Evolutionary conservation across 1,140 invertebrate species (phyloP).

Genomic region (Penaeus indicus): DNA sequence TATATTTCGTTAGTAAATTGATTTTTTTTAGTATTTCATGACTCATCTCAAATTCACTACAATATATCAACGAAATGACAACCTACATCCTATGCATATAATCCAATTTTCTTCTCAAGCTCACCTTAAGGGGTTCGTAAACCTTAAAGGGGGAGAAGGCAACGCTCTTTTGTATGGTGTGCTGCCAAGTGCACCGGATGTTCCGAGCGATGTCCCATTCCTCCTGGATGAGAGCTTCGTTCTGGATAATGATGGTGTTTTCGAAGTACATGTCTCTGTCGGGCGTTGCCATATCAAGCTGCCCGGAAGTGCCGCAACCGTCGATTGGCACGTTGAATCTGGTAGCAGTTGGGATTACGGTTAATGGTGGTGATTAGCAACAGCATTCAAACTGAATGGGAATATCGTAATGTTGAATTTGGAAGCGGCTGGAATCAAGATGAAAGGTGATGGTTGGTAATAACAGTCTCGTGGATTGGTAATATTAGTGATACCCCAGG

Average conservation of each 20-base stretch:
- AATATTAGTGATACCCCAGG: no score
- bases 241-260: constrained; percentile 69
- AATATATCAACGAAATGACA: not conserved
- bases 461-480: no score
- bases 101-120: not conserved
- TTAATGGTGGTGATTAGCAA: no score
- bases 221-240: constrained; percentile 68
- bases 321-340: constrained; percentile 58
- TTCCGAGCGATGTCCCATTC: constrained; percentile 68
- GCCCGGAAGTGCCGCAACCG: constrained; percentile 63
- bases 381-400: no score
- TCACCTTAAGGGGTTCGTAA: constrained; percentile 49
- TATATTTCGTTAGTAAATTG: no score
- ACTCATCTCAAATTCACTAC: not conserved
- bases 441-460: no score
- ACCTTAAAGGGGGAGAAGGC: constrained; percentile 89
- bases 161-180: constrained; percentile 75
- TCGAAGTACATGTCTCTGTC: constrained; percentile 68
- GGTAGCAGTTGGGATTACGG: not conserved
- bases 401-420: no score
- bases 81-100: not conserved
- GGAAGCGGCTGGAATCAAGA: no score
- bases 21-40: no score
- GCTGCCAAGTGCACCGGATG: constrained; percentile 68
- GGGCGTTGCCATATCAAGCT: constrained; percentile 40